phyloP scores from a whole-genome alignment of 2,888 invertebrate species.

The Parthenolecanium corni region DNA sequence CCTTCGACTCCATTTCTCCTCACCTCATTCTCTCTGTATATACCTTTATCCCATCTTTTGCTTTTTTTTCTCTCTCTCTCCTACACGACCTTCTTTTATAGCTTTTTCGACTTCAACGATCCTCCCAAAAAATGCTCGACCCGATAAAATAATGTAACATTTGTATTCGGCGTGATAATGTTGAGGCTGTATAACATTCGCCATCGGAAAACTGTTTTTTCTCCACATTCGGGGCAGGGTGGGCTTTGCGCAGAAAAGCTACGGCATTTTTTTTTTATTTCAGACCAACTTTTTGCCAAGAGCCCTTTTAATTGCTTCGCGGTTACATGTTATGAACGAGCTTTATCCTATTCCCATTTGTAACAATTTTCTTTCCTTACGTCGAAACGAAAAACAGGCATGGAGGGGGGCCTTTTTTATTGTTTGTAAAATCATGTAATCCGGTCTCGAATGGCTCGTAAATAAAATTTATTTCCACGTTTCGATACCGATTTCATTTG shows the following conservation, averaged over 20 bases:
- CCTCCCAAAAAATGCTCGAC: slow-evolving; percentile 1
- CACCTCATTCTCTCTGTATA: neutral
- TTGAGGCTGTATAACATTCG: neutral
- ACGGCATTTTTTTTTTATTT: slow-evolving; percentile 1
- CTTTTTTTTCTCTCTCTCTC: no score
- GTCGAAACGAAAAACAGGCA: neutral
- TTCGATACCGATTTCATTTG: no score
- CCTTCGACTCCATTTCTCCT: no score
- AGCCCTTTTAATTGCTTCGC: slow-evolving; percentile 25
- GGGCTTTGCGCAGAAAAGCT: neutral
- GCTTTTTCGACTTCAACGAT: no score
- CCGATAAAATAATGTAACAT: slow-evolving; percentile 22
- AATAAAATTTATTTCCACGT: neutral
- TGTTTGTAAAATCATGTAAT: slow-evolving; percentile 1
- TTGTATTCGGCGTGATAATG: slow-evolving; percentile 7
- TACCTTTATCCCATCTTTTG: no score
- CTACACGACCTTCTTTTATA: no score
- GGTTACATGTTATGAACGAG: slow-evolving; percentile 15
- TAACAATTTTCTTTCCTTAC: slow-evolving; percentile 14
- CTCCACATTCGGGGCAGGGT: neutral
- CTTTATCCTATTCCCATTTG: slow-evolving; percentile 26
- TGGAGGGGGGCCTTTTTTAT: neutral
- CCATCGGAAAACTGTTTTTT: neutral
- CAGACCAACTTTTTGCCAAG: slow-evolving; percentile 14
- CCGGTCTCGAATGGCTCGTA: slow-evolving; percentile 1